Percentiles rank a stretch among this genome's conserved stretches.
phyloP scores from a whole-genome alignment of 2,113 vertebrate genomes.

The Arizona elegans region DNA sequence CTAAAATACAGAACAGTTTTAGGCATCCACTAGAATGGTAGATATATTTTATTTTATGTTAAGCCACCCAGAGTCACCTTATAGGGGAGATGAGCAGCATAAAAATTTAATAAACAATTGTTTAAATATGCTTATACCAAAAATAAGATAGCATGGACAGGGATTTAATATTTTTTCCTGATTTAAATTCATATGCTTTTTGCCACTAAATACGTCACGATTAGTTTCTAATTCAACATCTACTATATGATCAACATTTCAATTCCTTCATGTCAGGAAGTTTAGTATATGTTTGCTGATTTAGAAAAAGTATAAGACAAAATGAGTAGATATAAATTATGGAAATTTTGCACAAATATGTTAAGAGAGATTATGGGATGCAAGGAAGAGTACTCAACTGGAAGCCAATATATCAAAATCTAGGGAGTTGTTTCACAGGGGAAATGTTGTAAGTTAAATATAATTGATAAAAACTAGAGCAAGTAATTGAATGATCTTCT shows the following conservation, averaged over 20 bases:
- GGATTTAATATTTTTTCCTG: background rate
- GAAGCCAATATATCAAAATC: background rate
- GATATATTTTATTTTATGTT: background rate
- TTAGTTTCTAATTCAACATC: background rate
- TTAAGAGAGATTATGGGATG: background rate
- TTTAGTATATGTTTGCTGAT: background rate
- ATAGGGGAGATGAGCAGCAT: background rate
- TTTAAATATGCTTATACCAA: background rate
- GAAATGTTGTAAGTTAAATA: background rate
- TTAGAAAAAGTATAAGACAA: background rate
- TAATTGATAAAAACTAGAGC: background rate
- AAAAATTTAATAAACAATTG: background rate
- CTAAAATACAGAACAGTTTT: background rate
- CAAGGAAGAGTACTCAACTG: background rate
- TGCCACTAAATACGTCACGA: background rate
- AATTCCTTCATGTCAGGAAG: background rate
- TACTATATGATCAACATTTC: background rate
- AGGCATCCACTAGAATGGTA: background rate
- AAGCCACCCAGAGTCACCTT: background rate
- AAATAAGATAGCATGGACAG: background rate
- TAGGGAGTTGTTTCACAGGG: background rate
- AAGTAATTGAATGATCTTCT: background rate
- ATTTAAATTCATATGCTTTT: background rate
- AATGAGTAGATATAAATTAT: background rate
- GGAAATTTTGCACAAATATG: background rate